These are phyloP conservation scores for Drosophila conformis DNA, from an alignment of 2,888 invertebrate genomes.

Conservation along the genomic window DNA sequence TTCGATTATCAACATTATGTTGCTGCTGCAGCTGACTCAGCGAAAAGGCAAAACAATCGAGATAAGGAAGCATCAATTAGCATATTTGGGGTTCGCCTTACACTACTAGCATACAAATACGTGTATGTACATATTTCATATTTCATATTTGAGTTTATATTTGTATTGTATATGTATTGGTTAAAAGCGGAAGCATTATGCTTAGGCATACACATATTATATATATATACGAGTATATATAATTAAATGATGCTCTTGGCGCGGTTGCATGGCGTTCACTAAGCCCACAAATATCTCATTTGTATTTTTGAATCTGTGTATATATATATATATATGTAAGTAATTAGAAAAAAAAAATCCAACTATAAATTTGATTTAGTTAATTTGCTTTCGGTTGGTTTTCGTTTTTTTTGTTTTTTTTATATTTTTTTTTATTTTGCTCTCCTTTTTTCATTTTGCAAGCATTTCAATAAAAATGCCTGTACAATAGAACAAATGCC, in stretches of 20 bases:
- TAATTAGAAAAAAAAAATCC: slow-evolving; percentile 35
- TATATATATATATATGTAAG: slow-evolving; percentile 18
- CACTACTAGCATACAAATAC: slow-evolving; percentile 12
- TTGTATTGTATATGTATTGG: slow-evolving; percentile 17
- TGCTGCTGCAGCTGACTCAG: slow-evolving; percentile 37
- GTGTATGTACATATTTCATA: slow-evolving; percentile 1
- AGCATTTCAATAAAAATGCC: slow-evolving; percentile 78
- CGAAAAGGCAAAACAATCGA: slow-evolving; percentile 49
- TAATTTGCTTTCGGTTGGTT: slow-evolving; percentile 33
- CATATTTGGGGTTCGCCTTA: slow-evolving; percentile 21
- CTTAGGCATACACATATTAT: slow-evolving; percentile 11
- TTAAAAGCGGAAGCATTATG: slow-evolving; percentile 41
- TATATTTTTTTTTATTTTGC: not conserved
- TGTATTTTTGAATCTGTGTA: slow-evolving; percentile 3
- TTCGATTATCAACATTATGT: slow-evolving; percentile 57
- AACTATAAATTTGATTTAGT: slow-evolving; percentile 52
- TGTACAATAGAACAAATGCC: slow-evolving; percentile 47
- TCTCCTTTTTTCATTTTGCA: slow-evolving; percentile 33
- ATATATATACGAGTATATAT: slow-evolving; percentile 10
- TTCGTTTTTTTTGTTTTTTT: slow-evolving; percentile 11
- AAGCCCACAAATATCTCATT: slow-evolving; percentile 17
- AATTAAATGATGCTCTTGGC: slow-evolving; percentile 29
- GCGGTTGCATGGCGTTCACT: slow-evolving; percentile 18
- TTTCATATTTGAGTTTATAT: slow-evolving; percentile 20
- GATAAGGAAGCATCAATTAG: slow-evolving; percentile 36